Evolutionary conservation across 2,113 vertebrate species (phyloP).

Genomic region (Callocephalon fimbriatum): DNA sequence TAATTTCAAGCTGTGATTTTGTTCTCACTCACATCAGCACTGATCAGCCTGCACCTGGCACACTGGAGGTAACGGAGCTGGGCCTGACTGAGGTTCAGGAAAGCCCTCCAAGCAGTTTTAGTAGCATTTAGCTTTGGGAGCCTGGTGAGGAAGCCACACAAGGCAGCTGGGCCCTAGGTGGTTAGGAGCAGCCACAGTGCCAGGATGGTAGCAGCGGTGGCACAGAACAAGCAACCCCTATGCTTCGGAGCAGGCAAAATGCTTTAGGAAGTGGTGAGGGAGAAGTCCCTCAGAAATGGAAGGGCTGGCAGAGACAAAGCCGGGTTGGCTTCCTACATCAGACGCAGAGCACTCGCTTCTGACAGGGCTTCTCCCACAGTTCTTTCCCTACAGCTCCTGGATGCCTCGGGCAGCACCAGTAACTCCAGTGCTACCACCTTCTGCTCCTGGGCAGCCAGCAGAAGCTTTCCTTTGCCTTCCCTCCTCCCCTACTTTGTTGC

Average conservation of each 20-base stretch:
- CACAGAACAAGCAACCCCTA: neutral
- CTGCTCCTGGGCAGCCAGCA: neutral
- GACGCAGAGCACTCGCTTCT: neutral
- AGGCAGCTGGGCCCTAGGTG: neutral
- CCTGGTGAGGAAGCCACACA: neutral
- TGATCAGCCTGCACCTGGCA: neutral
- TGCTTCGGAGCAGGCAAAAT: neutral
- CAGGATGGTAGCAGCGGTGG: fast-evolving
- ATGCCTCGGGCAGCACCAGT: neutral
- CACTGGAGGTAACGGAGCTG: neutral
- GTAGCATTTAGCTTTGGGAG: neutral
- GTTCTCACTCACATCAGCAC: neutral
- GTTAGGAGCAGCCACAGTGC: neutral
- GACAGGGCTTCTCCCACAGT: neutral
- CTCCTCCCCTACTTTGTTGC: neutral
- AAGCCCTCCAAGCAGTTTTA: neutral
- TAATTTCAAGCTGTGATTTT: neutral
- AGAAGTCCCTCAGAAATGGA: neutral
- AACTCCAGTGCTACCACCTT: neutral
- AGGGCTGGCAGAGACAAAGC: neutral
- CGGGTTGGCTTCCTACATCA: neutral
- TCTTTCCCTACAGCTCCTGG: neutral
- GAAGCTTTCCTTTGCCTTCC: neutral
- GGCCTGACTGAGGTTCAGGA: neutral
- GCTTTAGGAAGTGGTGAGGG: neutral